These are phyloP conservation scores for Coleophora flavipennella DNA, from an alignment of 2,888 invertebrate genomes.

Conservation along the genomic window DNA sequence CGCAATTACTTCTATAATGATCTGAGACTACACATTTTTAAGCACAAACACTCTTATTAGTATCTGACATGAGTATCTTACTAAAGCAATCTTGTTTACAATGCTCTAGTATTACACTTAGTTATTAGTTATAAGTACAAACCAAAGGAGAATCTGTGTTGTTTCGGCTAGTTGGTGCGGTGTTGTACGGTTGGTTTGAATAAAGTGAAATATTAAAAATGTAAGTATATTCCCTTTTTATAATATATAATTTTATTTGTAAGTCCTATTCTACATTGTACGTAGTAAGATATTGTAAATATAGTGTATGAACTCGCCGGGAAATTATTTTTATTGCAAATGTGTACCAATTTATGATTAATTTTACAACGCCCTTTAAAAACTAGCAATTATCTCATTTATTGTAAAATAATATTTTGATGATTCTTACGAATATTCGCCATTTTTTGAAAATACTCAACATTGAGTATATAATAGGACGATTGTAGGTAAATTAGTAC, in stretches of 20 bases:
- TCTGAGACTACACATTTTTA: constrained; percentile 2
- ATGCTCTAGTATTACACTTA: constrained; percentile 1
- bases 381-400: constrained; percentile 1
- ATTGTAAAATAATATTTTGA: constrained; percentile 1
- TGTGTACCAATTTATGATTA: neutral
- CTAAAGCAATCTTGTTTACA: constrained; percentile 2
- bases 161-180: too few species aligned
- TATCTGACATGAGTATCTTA: constrained; percentile 2
- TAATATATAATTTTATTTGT: neutral
- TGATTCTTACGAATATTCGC: constrained; percentile 1
- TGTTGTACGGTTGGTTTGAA: neutral
- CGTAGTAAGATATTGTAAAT: neutral
- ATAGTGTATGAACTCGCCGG: neutral
- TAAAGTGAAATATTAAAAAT: neutral
- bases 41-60: constrained; percentile 3
- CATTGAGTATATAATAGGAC: constrained; percentile 1
- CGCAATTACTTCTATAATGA: constrained; percentile 3
- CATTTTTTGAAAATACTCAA: constrained; percentile 1
- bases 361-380: constrained; percentile 1
- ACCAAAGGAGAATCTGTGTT: too few species aligned
- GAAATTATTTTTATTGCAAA: neutral
- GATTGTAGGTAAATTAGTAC: constrained; percentile 3
- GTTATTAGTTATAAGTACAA: constrained; percentile 1
- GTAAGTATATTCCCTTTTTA: neutral
- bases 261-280: neutral